Evolutionary conservation across 2,113 vertebrate species (phyloP).

Genomic region (Bungarus multicinctus): DNA sequence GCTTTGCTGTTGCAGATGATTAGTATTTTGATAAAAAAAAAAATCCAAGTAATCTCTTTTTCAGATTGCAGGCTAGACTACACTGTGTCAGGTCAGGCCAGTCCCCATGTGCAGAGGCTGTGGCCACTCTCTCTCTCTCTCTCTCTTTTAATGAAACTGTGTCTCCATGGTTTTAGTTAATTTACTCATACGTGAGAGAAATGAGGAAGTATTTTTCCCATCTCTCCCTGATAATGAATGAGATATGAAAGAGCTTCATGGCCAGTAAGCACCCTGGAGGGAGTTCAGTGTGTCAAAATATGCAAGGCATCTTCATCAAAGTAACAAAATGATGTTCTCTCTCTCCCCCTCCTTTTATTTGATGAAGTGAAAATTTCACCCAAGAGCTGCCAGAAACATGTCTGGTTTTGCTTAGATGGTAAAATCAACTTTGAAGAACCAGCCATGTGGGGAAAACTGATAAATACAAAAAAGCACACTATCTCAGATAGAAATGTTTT

Average conservation of each 20-base stretch:
- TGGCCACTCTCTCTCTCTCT: constrained; percentile 65
- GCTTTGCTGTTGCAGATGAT: constrained; percentile 49
- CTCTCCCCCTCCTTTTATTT: constrained; percentile 27
- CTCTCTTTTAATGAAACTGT: constrained; percentile 69
- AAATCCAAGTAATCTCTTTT: constrained; percentile 51
- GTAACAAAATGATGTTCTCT: constrained; percentile 60
- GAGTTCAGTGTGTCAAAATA: constrained; percentile 63
- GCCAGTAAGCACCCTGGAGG: constrained; percentile 68
- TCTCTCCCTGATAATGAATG: constrained; percentile 66
- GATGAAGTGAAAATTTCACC: constrained; percentile 56
- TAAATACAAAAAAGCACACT: constrained; percentile 40
- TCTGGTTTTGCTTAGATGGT: constrained; percentile 51
- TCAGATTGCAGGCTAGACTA: constrained; percentile 34
- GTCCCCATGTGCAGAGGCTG: constrained; percentile 51
- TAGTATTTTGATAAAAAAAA: constrained; percentile 42
- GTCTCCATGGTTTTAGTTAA: constrained; percentile 66
- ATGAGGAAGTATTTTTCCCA: constrained; percentile 62
- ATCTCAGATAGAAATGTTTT: constrained; percentile 31
- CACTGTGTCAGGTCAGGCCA: constrained; percentile 53
- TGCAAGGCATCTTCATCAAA: constrained; percentile 61
- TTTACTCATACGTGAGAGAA: constrained; percentile 63
- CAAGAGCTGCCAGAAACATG: constrained; percentile 45
- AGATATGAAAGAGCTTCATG: constrained; percentile 71
- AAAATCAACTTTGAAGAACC: constrained; percentile 40
- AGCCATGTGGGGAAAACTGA: neutral